These are phyloP conservation scores for Drosophila busckii DNA, from an alignment of 1,140 invertebrate genomes.

Conservation along the genomic window DNA sequence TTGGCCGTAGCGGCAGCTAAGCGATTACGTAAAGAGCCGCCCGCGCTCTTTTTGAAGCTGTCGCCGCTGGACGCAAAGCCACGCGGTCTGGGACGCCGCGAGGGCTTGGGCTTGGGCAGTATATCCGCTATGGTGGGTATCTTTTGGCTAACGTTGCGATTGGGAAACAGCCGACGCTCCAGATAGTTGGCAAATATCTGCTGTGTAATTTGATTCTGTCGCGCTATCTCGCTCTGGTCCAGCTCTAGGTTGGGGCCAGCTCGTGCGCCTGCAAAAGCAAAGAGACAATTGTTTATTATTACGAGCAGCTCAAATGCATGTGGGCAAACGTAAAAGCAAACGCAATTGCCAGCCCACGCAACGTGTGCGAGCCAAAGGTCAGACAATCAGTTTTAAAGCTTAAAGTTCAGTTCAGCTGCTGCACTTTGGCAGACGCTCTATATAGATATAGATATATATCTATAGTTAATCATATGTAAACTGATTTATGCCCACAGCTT, in stretches of 20 bases:
- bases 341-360: too few relatives aligned
- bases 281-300: too few relatives aligned
- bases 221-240: conserved; percentile 82
- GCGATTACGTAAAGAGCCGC: conserved; percentile 50
- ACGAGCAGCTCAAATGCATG: too few relatives aligned
- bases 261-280: conserved; percentile 5
- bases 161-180: conserved; percentile 82
- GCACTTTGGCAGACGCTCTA: too few relatives aligned
- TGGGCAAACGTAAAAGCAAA: too few relatives aligned
- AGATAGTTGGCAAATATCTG: conserved; percentile 86
- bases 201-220: conserved; percentile 86
- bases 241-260: conserved; percentile 36
- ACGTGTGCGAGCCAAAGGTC: too few relatives aligned
- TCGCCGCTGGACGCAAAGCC: conserved; percentile 44
- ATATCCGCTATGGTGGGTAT: conserved; percentile 83
- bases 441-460: too few relatives aligned
- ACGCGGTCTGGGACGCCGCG: conserved; percentile 47
- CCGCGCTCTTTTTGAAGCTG: conserved; percentile 42
- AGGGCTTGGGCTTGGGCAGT: conserved; percentile 78
- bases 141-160: conserved; percentile 79
- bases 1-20: conserved; percentile 42
- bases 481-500: too few relatives aligned
- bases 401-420: too few relatives aligned
- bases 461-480: too few relatives aligned
- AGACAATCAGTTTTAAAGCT: too few relatives aligned